Evolutionary conservation across 2,797 vertebrate species (phyloP).

Genomic region (Novumbra hubbsi): DNA sequence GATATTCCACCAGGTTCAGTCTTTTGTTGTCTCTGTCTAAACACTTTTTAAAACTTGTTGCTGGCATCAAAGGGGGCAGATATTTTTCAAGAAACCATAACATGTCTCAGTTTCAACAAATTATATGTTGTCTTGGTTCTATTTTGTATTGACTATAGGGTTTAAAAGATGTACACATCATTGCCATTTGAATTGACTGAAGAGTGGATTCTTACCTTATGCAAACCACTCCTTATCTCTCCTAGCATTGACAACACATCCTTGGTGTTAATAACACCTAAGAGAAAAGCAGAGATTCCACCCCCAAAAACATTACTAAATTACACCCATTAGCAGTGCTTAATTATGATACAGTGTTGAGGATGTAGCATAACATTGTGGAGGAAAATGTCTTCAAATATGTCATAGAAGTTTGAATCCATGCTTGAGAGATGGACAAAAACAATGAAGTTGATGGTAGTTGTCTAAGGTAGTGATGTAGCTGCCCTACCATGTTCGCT

Average conservation of each 20-base stretch:
- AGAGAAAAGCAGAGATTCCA: slow-evolving; percentile 28
- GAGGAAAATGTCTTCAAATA: background rate
- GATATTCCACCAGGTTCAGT: no score
- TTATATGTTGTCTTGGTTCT: no score
- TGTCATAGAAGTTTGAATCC: background rate
- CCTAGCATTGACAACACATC: slow-evolving; percentile 88
- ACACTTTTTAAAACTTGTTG: no score
- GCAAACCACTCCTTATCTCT: slow-evolving; percentile 83
- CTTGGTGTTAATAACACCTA: slow-evolving; percentile 87
- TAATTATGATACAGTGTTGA: background rate
- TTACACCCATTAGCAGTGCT: background rate
- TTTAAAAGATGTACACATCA: no score
- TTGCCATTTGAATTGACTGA: no score
- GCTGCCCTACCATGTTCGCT: slow-evolving; percentile 79
- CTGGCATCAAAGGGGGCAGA: no score
- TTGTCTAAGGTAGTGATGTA: background rate
- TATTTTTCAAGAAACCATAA: no score
- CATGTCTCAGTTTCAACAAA: no score
- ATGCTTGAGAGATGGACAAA: background rate
- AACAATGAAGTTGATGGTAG: background rate
- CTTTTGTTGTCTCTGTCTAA: no score
- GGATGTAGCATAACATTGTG: background rate
- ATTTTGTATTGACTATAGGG: no score
- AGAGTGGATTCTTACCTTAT: slow-evolving; percentile 74
- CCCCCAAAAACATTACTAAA: background rate